These are phyloP conservation scores for Gryon sp. DNA, from an alignment of 1,140 invertebrate genomes.

Conservation along the genomic window DNA sequence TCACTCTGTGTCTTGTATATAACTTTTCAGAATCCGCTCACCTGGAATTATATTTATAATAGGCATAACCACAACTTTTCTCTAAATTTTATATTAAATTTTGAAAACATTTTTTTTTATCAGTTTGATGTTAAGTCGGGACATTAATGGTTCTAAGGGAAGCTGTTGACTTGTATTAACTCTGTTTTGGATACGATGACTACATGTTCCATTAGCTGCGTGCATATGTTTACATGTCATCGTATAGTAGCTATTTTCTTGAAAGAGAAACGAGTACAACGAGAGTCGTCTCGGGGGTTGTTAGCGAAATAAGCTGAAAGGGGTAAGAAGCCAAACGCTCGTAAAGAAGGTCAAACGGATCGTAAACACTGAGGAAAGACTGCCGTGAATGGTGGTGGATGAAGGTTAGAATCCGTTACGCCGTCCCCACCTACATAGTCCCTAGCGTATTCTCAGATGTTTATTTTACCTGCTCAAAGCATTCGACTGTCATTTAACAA, in stretches of 20 bases:
- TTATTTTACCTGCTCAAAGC: constrained; percentile 44
- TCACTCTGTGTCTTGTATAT: constrained; percentile 17
- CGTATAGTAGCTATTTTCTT: constrained; percentile 43
- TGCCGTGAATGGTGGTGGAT: constrained; percentile 43
- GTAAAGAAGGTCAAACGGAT: constrained; percentile 73
- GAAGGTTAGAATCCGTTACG: constrained; percentile 67
- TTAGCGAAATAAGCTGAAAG: constrained; percentile 67
- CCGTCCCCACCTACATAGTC: constrained; percentile 46
- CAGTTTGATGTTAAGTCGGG: too few relatives aligned
- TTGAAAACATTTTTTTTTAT: too few relatives aligned
- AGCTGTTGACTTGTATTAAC: too few relatives aligned
- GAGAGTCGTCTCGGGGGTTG: constrained; percentile 62
- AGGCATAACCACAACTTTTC: constrained; percentile 1
- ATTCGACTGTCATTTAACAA: constrained; percentile 22
- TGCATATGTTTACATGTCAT: constrained; percentile 46
- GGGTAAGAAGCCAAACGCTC: constrained; percentile 72
- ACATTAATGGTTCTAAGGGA: too few relatives aligned
- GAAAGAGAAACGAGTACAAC: constrained; percentile 48
- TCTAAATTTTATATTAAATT: too few relatives aligned
- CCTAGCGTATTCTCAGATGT: constrained; percentile 42
- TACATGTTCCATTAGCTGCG: constrained; percentile 26
- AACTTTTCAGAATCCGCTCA: constrained; percentile 12
- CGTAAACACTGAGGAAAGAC: constrained; percentile 68
- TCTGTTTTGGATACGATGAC: background rate
- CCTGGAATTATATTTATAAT: constrained; percentile 12